phyloP scores from a whole-genome alignment of 1,140 invertebrate genomes.

The Megathymus violae region DNA sequence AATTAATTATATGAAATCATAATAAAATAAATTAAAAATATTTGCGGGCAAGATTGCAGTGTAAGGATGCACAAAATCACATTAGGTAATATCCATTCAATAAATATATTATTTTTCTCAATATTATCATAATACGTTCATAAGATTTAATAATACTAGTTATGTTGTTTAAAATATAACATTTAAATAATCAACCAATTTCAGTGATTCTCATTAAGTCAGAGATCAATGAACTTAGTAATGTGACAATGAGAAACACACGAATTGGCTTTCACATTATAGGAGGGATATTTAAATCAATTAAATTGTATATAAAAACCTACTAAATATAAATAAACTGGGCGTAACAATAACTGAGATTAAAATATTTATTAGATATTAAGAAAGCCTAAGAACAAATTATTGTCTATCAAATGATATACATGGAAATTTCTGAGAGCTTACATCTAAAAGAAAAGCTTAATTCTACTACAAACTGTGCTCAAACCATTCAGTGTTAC shows the following conservation, averaged over 20 bases:
- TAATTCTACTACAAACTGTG: background rate
- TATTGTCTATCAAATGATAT: constrained; percentile 58
- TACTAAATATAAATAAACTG: constrained; percentile 9
- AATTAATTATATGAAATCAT: too few species aligned
- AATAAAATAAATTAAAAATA: too few species aligned
- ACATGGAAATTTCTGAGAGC: constrained; percentile 20
- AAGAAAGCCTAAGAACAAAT: constrained; percentile 36
- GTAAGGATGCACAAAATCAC: too few species aligned
- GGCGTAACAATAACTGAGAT: constrained; percentile 16
- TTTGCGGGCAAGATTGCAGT: too few species aligned
- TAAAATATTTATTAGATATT: background rate
- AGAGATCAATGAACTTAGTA: constrained; percentile 8
- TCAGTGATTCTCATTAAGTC: background rate
- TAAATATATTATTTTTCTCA: too few species aligned
- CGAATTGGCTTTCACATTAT: too few species aligned
- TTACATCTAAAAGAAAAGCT: constrained; percentile 15
- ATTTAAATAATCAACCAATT: constrained; percentile 1
- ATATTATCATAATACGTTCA: background rate
- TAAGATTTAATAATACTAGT: constrained; percentile 1
- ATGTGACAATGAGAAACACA: too few species aligned
- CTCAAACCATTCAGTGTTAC: background rate
- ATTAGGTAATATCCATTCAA: too few species aligned
- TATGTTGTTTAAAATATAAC: constrained; percentile 8
- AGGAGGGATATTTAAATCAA: too few species aligned
- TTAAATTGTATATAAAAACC: background rate